Base-by-base conservation (phyloP, 2,888 invertebrate species). In the Linnaemya vulpina region DNA sequence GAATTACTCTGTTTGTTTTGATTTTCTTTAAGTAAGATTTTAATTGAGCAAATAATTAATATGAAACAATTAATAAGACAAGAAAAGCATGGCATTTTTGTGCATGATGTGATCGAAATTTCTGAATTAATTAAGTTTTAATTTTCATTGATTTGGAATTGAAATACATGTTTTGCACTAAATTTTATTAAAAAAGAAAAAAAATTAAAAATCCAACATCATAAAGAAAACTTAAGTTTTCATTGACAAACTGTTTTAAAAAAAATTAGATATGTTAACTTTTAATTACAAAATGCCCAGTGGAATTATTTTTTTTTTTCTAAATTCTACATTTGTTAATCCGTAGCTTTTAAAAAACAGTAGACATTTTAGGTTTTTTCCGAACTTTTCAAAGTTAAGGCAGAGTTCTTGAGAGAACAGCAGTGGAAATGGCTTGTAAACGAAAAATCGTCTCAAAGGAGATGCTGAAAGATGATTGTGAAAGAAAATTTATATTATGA, bases 41-140 rank as follows among this genome's bases (percentile, higher is more conserved):
- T 30, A 38, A 71, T 58, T 74, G 38, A 74, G 49, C 5, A 46
- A 71, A 40, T 30, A 49, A 51, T 55, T 43, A 55, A 70, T 51
- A 43, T 40, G 38, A 58, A 53, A 20, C 30, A 22, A 63, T n/a
- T 7, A 65, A 62, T 20, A 53, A 62, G 9, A 55, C 70, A 58
- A 35, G 20, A 79, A 86, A 86, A 89, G 90, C 90, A 90, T 90
- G 90, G 90, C 90, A 90, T 90, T 90, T 90, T 90, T 90, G 90
- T 90, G 90, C 90, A 90, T 90, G 90, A 88, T 86, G 71, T 85
- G 71, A 65, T 68, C 58, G 20, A 65, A 60, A 77, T 63, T 81
- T 67, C 49, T 10, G 25, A 20, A 30, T 38, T 30, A 40, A 62
- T 76, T 63, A 4, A 63, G 9, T 73, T 81, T 65, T 15, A n/a